phyloP scores from a whole-genome alignment of 2,888 invertebrate genomes.

The Priocnemis perturbator region DNA sequence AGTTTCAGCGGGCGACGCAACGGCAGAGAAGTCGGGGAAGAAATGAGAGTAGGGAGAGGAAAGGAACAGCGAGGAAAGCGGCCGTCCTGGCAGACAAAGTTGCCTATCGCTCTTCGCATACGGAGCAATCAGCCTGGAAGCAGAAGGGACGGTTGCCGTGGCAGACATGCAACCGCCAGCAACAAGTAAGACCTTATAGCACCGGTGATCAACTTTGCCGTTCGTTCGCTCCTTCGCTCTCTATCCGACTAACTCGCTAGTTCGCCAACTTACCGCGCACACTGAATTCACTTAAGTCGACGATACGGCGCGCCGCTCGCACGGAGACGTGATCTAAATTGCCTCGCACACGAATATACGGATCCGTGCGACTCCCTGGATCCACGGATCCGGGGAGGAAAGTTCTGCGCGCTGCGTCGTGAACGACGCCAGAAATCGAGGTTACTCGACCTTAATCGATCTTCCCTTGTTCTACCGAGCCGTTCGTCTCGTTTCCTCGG shows the following conservation, averaged over 20 bases:
- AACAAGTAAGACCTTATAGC: constrained; percentile 71
- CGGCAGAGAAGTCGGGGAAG: no score
- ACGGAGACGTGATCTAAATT: constrained; percentile 40
- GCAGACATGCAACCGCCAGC: constrained; percentile 73
- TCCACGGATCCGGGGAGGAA: constrained; percentile 15
- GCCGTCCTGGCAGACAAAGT: constrained; percentile 33
- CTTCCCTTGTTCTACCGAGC: no score
- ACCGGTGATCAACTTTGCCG: constrained; percentile 49
- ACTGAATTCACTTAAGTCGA: constrained; percentile 53
- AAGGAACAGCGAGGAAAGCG: background rate
- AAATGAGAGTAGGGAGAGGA: background rate
- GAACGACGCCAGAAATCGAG: constrained; percentile 27
- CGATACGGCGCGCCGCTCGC: constrained; percentile 20
- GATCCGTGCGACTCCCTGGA: constrained; percentile 11
- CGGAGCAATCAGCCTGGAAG: constrained; percentile 64
- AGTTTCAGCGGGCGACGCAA: background rate
- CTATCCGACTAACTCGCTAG: constrained; percentile 24
- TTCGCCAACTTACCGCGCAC: constrained; percentile 40
- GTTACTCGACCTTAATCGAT: no score
- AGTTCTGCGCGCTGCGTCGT: constrained; percentile 17
- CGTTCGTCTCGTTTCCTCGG: no score
- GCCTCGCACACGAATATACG: constrained; percentile 25
- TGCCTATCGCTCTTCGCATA: constrained; percentile 43
- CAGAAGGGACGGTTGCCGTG: constrained; percentile 60
- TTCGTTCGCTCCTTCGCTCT: constrained; percentile 25